A percentile compares a stretch with the other conserved stretches of the same genome.
Evolutionary conservation across 2,888 invertebrate species (phyloP).

Genomic region (Agapostemon virescens): DNA sequence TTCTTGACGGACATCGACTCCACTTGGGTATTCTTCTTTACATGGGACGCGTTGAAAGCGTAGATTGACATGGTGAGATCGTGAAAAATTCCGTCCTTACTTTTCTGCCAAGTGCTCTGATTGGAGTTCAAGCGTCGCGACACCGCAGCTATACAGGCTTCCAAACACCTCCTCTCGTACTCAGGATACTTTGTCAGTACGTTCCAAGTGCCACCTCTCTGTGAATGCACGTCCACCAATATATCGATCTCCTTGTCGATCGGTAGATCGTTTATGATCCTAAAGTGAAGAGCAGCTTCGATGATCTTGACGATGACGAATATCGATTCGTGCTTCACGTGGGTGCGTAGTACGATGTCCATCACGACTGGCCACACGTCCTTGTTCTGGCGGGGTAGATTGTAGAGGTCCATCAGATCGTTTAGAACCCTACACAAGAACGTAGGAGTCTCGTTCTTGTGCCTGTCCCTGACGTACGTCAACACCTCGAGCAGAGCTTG

Average conservation of each 20-base stretch:
- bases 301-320: slow-evolving; percentile 38
- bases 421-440: slow-evolving; percentile 48
- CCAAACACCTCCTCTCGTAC: slow-evolving; percentile 68
- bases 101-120: slow-evolving; percentile 3
- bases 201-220: slow-evolving; percentile 41
- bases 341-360: slow-evolving; percentile 62
- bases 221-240: slow-evolving; percentile 37
- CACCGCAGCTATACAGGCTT: slow-evolving; percentile 55
- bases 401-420: slow-evolving; percentile 53
- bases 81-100: not conserved
- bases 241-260: slow-evolving; percentile 56
- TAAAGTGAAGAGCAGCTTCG: slow-evolving; percentile 57
- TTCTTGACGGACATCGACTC: slow-evolving; percentile 53
- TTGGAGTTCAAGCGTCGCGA: slow-evolving; percentile 22
- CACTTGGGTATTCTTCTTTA: not conserved
- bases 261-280: slow-evolving; percentile 52
- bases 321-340: slow-evolving; percentile 47
- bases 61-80: slow-evolving; percentile 59
- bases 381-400: slow-evolving; percentile 62
- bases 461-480: slow-evolving; percentile 68
- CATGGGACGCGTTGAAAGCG: slow-evolving; percentile 63
- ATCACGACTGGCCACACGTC: slow-evolving; percentile 72
- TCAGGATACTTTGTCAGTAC: slow-evolving; percentile 63
- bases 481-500: slow-evolving; percentile 68
- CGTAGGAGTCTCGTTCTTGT: slow-evolving; percentile 72